Evolutionary conservation across 2,113 vertebrate genomes (phyloP).

Genomic region (Trogon surrucura): DNA sequence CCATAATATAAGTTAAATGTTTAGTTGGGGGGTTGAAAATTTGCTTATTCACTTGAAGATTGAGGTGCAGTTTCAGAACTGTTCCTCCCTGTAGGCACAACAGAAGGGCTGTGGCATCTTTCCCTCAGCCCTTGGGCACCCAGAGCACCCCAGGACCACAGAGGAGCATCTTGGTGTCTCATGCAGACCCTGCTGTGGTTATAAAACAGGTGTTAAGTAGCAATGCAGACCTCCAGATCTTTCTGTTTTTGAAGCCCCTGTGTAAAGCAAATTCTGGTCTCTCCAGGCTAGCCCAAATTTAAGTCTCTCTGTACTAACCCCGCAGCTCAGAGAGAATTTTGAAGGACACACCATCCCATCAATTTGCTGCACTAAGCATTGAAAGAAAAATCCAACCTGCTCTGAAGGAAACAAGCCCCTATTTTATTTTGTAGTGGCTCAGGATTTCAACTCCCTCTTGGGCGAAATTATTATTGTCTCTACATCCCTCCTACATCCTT

Average conservation of each 20-base stretch:
- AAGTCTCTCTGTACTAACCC: too few species aligned
- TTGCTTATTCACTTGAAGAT: background rate
- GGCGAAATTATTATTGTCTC: background rate
- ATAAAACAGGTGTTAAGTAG: background rate
- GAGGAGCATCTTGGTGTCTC: background rate
- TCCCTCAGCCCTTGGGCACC: background rate
- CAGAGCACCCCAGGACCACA: background rate
- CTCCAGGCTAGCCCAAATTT: fast-evolving
- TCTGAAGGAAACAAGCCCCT: fast-evolving
- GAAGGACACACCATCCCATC: background rate
- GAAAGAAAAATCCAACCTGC: background rate
- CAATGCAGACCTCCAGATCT: background rate
- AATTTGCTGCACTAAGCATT: fast-evolving
- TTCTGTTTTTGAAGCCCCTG: background rate
- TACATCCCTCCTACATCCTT: background rate
- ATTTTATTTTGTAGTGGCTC: background rate
- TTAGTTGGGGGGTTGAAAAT: background rate
- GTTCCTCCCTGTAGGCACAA: background rate
- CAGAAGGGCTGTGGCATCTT: background rate
- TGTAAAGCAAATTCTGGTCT: background rate
- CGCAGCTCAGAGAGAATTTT: background rate
- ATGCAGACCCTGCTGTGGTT: fast-evolving
- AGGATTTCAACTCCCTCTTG: background rate
- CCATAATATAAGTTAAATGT: background rate
- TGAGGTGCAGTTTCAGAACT: background rate